phyloP scores from a whole-genome alignment of 2,888 invertebrate species.

The Capitulum mitella region DNA sequence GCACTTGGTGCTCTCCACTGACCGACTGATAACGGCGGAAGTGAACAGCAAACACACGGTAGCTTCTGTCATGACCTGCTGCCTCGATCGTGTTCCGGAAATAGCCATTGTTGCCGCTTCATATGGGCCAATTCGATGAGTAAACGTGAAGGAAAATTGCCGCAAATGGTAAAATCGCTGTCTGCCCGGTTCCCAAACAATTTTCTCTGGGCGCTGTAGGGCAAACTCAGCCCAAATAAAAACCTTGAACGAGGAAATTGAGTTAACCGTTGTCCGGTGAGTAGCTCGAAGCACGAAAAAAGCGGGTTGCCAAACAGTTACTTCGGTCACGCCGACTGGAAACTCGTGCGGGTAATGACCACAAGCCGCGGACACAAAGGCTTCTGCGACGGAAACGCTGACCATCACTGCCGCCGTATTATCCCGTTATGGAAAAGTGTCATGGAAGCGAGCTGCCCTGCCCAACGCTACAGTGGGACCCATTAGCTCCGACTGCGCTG shows the following conservation, averaged over 20 bases:
- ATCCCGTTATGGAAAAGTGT: neutral
- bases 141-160: neutral
- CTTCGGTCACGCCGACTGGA: too few species aligned
- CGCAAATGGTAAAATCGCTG: neutral
- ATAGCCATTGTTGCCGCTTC: too few species aligned
- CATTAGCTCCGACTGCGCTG: too few species aligned
- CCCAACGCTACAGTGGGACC: too few species aligned
- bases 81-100: too few species aligned
- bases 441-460: too few species aligned
- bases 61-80: too few species aligned
- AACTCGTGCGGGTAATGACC: too few species aligned
- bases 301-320: too few species aligned
- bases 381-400: neutral
- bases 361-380: neutral
- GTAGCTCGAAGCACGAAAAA: neutral
- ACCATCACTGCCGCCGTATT: neutral
- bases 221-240: neutral
- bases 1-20: too few species aligned
- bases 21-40: too few species aligned
- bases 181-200: neutral
- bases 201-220: neutral
- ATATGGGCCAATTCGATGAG: neutral
- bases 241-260: neutral
- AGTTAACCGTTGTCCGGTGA: neutral
- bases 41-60: too few species aligned